phyloP scores from a whole-genome alignment of 2,113 vertebrate species.

The Engystomops pustulosus region DNA sequence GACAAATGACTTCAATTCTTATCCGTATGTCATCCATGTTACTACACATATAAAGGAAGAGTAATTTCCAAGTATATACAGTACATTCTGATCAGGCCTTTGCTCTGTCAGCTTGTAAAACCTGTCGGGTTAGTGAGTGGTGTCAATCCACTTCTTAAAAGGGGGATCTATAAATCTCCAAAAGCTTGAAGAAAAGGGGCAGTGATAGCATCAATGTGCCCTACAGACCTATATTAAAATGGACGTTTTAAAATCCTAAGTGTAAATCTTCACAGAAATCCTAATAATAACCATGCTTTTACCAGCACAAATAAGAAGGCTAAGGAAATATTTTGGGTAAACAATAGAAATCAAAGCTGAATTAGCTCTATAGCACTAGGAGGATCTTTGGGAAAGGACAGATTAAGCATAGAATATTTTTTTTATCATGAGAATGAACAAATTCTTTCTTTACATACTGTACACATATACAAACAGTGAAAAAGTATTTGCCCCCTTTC shows the following conservation, averaged over 20 bases:
- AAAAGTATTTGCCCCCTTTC: no score
- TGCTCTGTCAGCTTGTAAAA: not conserved
- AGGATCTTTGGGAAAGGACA: not conserved
- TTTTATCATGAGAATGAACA: no score
- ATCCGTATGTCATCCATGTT: slow-evolving; percentile 3
- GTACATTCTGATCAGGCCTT: slow-evolving; percentile 18
- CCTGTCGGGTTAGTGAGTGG: not conserved
- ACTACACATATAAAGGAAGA: not conserved
- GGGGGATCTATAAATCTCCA: slow-evolving; percentile 13
- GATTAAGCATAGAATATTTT: no score
- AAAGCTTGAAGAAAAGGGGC: slow-evolving; percentile 17
- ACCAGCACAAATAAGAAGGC: slow-evolving; percentile 6
- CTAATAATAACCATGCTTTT: not conserved
- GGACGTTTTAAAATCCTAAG: slow-evolving; percentile 44
- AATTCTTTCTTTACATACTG: no score
- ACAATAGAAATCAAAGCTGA: slow-evolving; percentile 29
- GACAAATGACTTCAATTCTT: not conserved
- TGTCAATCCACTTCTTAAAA: slow-evolving; percentile 35
- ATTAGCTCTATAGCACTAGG: slow-evolving; percentile 9
- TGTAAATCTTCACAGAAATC: slow-evolving; percentile 32
- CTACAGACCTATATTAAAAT: slow-evolving; percentile 30
- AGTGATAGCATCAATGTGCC: slow-evolving; percentile 41
- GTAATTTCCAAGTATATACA: slow-evolving; percentile 12
- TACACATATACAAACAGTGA: no score
- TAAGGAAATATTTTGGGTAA: slow-evolving; percentile 4